These are phyloP conservation scores for Drosophila macrospina DNA, from an alignment of 2,888 invertebrate species.

Conservation along the genomic window DNA sequence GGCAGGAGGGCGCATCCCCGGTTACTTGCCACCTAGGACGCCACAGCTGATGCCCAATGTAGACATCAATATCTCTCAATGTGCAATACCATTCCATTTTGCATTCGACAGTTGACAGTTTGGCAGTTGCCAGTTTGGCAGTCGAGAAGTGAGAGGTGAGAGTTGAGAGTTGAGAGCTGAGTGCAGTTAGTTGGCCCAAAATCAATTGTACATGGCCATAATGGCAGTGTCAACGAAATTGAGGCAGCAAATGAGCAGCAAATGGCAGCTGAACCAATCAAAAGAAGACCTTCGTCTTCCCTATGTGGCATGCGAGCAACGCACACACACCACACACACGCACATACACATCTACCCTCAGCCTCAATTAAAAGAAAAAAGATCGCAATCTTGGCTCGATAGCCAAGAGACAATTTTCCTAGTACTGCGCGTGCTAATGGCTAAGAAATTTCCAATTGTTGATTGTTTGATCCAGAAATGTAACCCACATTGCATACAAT, in stretches of 20 bases:
- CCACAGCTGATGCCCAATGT: slow-evolving; percentile 63
- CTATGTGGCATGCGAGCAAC: slow-evolving; percentile 50
- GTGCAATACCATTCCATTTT: slow-evolving; percentile 59
- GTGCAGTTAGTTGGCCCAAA: slow-evolving; percentile 50
- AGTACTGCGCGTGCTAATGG: slow-evolving; percentile 70
- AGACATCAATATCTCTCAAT: slow-evolving; percentile 62
- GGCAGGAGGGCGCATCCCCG: slow-evolving; percentile 69
- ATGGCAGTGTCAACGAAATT: slow-evolving; percentile 64
- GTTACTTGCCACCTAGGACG: slow-evolving; percentile 58
- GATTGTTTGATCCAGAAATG: slow-evolving; percentile 20
- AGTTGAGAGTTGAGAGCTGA: neutral
- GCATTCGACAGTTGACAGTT: slow-evolving; percentile 23
- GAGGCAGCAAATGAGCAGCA: slow-evolving; percentile 58
- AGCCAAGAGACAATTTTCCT: slow-evolving; percentile 32
- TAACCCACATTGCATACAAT: slow-evolving; percentile 29
- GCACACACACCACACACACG: too few species aligned
- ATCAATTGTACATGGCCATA: slow-evolving; percentile 75
- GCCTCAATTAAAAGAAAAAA: slow-evolving; percentile 65
- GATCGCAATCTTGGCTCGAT: slow-evolving; percentile 42
- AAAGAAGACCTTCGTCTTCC: slow-evolving; percentile 7
- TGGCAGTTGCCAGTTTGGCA: too few species aligned
- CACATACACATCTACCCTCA: slow-evolving; percentile 4
- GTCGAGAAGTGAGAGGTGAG: neutral
- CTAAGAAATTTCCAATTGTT: slow-evolving; percentile 36
- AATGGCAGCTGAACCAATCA: slow-evolving; percentile 49